Evolutionary conservation across 2,888 invertebrate species (phyloP), one percentile per base, ranked within the genome.

Genomic region (Chrysina gloriosa): DNA sequence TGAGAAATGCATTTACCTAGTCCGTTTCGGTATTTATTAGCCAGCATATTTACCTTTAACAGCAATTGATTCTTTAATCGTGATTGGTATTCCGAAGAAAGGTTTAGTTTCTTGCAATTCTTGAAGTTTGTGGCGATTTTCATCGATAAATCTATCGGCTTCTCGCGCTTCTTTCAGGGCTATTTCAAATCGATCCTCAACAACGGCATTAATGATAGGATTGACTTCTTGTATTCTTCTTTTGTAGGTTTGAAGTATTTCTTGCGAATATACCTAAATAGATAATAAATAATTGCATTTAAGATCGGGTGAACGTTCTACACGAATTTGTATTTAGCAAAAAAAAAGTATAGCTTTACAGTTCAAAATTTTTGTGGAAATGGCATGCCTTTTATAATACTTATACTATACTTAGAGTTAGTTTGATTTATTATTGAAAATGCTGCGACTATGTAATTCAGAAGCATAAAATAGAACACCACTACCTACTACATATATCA

Each of bases 191-290:
- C 94, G 85, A 25, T 93, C 89, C 74, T 93, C 91, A 1, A 94
- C 91, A 6, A 95, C 87, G 9, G 93, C 93, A 80, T 95, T 95
- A 45, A 95, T 77, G 27, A 89, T 84, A 0, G 89, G 89, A 82
- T 95, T 93, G 0, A 93, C 92, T 83, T 91, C 89, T 74, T 89
- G 88, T 73, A 93, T 92, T 69, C 95, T 85, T n/a, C 88, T 86
- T 74, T 94, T 90, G 78, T 90, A 95, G 0, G 91, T 89, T 73
- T 87, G 80, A 34, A 92, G 88, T 21, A 93, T 86, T 77, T 88
- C 87, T 82, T 89, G 91, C 1, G 54, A 39, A 11, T 23, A 58
- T 3, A 58, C 7, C 58, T 58, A 25, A n/a, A 52, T 16, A 34
- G 7, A 2, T 34, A 4, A 29, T 29, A 4, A 4, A 34, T 19